These are phyloP conservation scores for Podarcis raffonei DNA, from an alignment of 2,113 vertebrate genomes.

Conservation along the genomic window DNA sequence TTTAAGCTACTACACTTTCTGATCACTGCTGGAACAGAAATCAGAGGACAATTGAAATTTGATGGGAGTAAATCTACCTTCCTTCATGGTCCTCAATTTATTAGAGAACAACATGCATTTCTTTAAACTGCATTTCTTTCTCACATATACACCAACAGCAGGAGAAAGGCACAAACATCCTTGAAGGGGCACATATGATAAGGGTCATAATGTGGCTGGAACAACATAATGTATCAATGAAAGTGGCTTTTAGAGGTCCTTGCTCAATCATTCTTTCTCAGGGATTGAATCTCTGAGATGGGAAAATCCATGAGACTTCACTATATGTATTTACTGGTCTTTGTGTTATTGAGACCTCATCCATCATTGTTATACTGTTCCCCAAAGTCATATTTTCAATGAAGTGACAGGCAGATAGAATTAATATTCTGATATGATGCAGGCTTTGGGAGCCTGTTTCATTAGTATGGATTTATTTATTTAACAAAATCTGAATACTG, in stretches of 20 bases:
- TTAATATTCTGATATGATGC: not conserved
- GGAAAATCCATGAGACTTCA: not conserved
- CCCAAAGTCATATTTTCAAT: constrained; percentile 1
- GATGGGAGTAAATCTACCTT: not conserved
- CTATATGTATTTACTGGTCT: not conserved
- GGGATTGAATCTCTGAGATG: not conserved
- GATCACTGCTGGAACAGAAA: not conserved
- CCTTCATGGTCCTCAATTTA: not conserved
- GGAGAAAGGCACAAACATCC: too few relatives aligned
- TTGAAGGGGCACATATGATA: not conserved
- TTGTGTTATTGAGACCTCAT: not conserved
- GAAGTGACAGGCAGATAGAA: not conserved
- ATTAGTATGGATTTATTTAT: not conserved
- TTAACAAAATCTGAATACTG: too few relatives aligned
- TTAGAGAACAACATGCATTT: not conserved
- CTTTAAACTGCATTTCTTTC: not conserved
- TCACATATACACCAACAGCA: not conserved
- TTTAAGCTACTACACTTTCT: not conserved
- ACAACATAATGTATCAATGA: not conserved
- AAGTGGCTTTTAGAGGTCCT: not conserved
- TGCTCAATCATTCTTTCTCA: too few relatives aligned
- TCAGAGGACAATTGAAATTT: too few relatives aligned
- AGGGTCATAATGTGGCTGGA: not conserved
- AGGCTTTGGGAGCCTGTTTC: constrained; percentile 13
- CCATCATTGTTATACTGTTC: not conserved